phyloP scores from a whole-genome alignment of 2,888 invertebrate species.

The Strigamia maritima region DNA sequence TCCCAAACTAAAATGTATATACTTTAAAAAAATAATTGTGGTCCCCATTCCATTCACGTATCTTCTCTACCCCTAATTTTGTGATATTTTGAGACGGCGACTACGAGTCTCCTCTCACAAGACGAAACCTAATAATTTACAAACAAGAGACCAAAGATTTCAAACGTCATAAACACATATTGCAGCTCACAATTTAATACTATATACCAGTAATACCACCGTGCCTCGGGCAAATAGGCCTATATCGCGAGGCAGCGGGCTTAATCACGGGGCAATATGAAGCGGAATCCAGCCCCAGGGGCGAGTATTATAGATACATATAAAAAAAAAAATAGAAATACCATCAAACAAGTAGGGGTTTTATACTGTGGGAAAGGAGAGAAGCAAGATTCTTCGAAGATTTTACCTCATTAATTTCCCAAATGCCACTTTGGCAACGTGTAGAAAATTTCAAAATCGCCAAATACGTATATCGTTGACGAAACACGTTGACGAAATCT shows the following conservation, averaged over 20 bases:
- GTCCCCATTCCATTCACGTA: neutral
- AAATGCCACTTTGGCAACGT: no score
- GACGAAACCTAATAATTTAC: neutral
- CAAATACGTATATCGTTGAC: no score
- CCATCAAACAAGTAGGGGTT: neutral
- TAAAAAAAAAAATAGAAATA: neutral
- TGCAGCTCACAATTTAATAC: constrained; percentile 11
- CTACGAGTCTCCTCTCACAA: neutral
- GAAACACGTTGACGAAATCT: no score
- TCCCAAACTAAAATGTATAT: neutral
- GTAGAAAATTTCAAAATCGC: no score
- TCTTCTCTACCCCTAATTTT: constrained; percentile 16
- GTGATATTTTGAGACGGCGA: neutral
- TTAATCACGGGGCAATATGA: constrained; percentile 15
- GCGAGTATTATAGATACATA: neutral
- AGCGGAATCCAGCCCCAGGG: neutral
- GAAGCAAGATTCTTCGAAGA: neutral
- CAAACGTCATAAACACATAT: constrained; percentile 23
- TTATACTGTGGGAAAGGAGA: neutral
- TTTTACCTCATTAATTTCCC: neutral
- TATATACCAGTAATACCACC: constrained; percentile 6
- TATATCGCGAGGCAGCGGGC: neutral
- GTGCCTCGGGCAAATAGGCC: neutral
- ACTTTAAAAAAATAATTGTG: neutral
- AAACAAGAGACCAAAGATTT: neutral